Percentiles rank a stretch among this genome's conserved stretches.
phyloP scores from a whole-genome alignment of 1,140 invertebrate species.

The Diplogasteroides magnus region DNA sequence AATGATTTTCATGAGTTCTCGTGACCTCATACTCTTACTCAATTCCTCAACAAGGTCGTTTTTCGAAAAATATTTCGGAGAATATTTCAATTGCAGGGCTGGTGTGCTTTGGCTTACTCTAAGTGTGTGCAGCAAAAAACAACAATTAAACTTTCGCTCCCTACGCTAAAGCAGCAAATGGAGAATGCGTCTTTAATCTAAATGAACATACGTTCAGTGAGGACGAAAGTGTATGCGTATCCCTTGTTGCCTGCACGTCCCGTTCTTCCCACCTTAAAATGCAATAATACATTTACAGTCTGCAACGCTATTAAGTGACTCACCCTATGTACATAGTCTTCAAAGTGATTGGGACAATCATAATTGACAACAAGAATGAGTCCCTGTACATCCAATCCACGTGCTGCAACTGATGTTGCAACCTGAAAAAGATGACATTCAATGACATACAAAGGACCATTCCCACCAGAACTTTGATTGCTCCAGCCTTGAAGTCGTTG shows the following conservation, averaged over 20 bases:
- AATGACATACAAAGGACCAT: constrained; percentile 16
- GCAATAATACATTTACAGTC: too few relatives aligned
- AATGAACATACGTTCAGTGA: constrained; percentile 84
- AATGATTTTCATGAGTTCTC: too few relatives aligned
- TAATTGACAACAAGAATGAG: constrained; percentile 96
- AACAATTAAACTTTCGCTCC: too few relatives aligned
- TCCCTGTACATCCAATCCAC: constrained; percentile 95
- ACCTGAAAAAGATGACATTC: constrained; percentile 59
- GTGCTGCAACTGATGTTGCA: constrained; percentile 90
- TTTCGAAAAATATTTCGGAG: constrained; percentile 69
- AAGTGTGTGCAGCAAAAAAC: too few relatives aligned
- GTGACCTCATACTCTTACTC: too few relatives aligned
- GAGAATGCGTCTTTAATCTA: too few relatives aligned
- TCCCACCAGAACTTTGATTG: constrained; percentile 65
- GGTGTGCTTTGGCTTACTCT: too few relatives aligned
- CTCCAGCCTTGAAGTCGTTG: constrained; percentile 90
- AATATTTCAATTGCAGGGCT: too few relatives aligned
- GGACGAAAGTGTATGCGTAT: constrained; percentile 89
- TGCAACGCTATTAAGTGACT: too few relatives aligned
- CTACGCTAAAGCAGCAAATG: too few relatives aligned
- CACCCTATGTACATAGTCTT: constrained; percentile 57
- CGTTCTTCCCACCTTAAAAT: too few relatives aligned
- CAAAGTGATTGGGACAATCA: constrained; percentile 99
- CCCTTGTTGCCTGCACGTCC: constrained; percentile 92
- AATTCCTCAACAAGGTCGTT: too few relatives aligned